Conservation (phyloP, 2,888 invertebrate species). For the Phymatocera aterrima region DNA sequence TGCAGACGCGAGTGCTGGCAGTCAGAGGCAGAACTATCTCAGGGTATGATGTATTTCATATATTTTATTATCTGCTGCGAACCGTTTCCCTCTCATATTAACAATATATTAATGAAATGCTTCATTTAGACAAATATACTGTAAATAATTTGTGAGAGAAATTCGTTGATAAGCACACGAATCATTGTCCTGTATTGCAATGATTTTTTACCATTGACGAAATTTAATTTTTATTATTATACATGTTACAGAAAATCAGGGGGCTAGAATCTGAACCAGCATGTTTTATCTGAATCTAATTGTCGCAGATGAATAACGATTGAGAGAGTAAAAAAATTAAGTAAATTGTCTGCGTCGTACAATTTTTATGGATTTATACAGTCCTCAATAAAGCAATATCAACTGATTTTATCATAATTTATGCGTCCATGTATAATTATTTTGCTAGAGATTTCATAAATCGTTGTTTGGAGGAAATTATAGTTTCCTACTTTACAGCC, state of each 20-base stretch:
- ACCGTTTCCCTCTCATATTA: neutral
- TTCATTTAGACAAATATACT: neutral
- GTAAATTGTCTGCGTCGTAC: conserved; percentile 24
- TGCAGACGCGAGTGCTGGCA: conserved; percentile 57
- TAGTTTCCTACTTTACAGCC: too few relatives aligned
- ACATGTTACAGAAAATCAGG: neutral
- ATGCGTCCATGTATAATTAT: too few relatives aligned
- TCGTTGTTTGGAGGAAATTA: too few relatives aligned
- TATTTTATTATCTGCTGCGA: neutral
- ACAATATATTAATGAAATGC: neutral
- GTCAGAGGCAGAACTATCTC: conserved; percentile 59
- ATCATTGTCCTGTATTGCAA: neutral
- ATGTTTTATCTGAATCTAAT: neutral
- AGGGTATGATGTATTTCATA: conserved; percentile 53
- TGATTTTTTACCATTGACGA: neutral
- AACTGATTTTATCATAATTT: neutral
- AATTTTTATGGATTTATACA: conserved; percentile 3
- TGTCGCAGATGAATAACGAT: neutral
- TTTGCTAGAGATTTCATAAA: too few relatives aligned
- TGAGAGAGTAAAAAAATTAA: neutral
- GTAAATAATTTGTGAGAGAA: too few relatives aligned
- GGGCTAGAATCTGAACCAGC: neutral
- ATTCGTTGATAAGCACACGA: neutral
- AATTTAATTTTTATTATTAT: neutral
- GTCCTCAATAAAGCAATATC: conserved; percentile 8